Evolutionary conservation across 2,888 invertebrate species (phyloP).

Genomic region (Nomada fabriciana): DNA sequence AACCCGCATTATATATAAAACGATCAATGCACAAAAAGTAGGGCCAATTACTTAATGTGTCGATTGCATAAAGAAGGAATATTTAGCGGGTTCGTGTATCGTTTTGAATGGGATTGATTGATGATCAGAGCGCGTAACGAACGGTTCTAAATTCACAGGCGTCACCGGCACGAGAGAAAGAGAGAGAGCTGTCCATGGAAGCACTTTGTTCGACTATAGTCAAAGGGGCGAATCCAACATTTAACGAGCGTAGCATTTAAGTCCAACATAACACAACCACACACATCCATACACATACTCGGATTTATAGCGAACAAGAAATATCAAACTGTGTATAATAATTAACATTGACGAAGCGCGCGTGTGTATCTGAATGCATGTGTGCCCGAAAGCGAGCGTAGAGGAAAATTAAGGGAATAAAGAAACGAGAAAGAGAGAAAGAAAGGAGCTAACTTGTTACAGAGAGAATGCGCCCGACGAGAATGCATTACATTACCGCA

Average conservation of each 20-base stretch:
- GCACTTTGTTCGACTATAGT: slow-evolving; percentile 59
- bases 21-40: slow-evolving; percentile 46
- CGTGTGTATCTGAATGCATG: slow-evolving; percentile 51
- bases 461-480: slow-evolving; percentile 41
- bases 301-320: slow-evolving; percentile 58
- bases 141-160: slow-evolving; percentile 43
- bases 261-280: slow-evolving; percentile 17
- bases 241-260: slow-evolving; percentile 63
- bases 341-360: slow-evolving; percentile 54
- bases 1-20: slow-evolving; percentile 40
- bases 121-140: slow-evolving; percentile 32
- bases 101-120: slow-evolving; percentile 11
- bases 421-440: slow-evolving; percentile 15
- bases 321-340: slow-evolving; percentile 72
- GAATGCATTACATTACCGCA: slow-evolving; percentile 56
- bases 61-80: background rate
- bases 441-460: slow-evolving; percentile 6
- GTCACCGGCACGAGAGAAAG: slow-evolving; percentile 34
- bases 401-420: background rate
- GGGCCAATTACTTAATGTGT: slow-evolving; percentile 17
- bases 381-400: slow-evolving; percentile 18
- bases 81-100: slow-evolving; percentile 33
- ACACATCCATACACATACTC: background rate
- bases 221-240: slow-evolving; percentile 49
- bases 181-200: slow-evolving; percentile 46